A percentile compares a stretch with the other conserved stretches of the same genome.
These are phyloP conservation scores for Anthopleura xanthogrammica DNA, from an alignment of 92 coral and sea anemone species.

Conservation along the genomic window DNA sequence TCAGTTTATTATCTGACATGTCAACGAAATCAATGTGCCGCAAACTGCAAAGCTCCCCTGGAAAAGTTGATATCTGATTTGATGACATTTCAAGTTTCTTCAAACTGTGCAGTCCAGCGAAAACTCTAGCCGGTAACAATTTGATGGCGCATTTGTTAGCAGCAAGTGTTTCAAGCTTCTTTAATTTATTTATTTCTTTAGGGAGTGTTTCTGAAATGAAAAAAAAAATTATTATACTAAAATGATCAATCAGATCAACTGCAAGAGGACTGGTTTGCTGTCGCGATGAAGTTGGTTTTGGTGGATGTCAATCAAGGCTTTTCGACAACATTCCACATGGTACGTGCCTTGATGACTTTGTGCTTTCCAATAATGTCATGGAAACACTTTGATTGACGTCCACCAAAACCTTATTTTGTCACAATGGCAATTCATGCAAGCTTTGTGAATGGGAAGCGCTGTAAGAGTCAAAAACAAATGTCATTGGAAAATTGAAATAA, in stretches of 20 bases:
- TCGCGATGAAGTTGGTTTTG: too few relatives aligned
- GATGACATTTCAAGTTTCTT: constrained; percentile 75
- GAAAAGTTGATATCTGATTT: constrained; percentile 78
- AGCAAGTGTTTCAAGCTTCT: constrained; percentile 77
- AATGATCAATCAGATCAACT: neutral
- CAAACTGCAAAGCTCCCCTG: constrained; percentile 67
- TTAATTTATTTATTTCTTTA: constrained; percentile 62
- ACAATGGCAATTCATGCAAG: too few relatives aligned
- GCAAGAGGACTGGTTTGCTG: too few relatives aligned
- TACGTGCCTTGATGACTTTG: too few relatives aligned
- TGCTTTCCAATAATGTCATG: too few relatives aligned
- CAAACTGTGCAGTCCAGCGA: constrained; percentile 60
- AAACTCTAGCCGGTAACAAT: constrained; percentile 63
- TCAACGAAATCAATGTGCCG: constrained; percentile 81
- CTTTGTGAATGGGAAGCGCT: too few relatives aligned
- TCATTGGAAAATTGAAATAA: too few relatives aligned
- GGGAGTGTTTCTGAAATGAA: constrained; percentile 63
- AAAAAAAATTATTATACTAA: neutral
- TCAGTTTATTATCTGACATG: constrained; percentile 76
- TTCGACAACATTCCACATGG: too few relatives aligned
- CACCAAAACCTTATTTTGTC: too few relatives aligned
- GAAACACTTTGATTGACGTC: too few relatives aligned
- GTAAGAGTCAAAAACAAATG: too few relatives aligned
- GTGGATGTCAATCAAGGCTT: too few relatives aligned
- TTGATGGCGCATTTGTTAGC: constrained; percentile 60